Evolutionary conservation across 2,888 invertebrate species (phyloP).

Genomic region (Hylaea fasciaria): DNA sequence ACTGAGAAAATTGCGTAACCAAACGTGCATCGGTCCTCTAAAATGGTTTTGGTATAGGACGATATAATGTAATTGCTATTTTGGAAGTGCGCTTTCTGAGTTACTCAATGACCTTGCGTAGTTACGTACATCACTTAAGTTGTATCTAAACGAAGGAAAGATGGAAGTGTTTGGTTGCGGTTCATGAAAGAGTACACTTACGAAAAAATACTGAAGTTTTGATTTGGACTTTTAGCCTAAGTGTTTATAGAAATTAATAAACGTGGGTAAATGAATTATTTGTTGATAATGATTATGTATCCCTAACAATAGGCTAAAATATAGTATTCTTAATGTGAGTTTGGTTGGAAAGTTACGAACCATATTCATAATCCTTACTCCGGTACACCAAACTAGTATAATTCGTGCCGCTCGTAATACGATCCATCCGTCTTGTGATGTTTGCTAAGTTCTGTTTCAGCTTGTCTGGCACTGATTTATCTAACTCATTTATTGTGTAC

Average conservation of each 20-base stretch:
- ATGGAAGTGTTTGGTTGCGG: too few species aligned
- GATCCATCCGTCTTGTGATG: conserved; percentile 74
- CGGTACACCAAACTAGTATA: conserved; percentile 63
- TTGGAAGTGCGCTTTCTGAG: conserved; percentile 9
- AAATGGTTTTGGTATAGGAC: conserved; percentile 17
- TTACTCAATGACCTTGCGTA: conserved; percentile 12
- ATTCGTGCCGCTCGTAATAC: conserved; percentile 67
- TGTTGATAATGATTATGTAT: too few species aligned
- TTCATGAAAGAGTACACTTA: too few species aligned
- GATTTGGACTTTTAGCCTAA: too few species aligned
- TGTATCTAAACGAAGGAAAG: neutral
- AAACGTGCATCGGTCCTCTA: conserved; percentile 37
- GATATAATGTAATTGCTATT: conserved; percentile 22
- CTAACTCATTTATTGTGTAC: conserved; percentile 77
- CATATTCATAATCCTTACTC: conserved; percentile 79
- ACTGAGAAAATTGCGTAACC: conserved; percentile 26
- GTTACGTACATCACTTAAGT: neutral
- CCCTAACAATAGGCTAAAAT: too few species aligned
- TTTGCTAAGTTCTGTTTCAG: conserved; percentile 75
- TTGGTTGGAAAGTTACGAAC: conserved; percentile 54
- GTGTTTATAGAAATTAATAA: too few species aligned
- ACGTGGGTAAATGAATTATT: too few species aligned
- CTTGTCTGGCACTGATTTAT: conserved; percentile 72
- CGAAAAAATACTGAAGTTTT: too few species aligned
- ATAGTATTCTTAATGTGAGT: too few species aligned